phyloP scores from a whole-genome alignment of 2,797 vertebrate species.

The Mormyrus hasselquistii region DNA sequence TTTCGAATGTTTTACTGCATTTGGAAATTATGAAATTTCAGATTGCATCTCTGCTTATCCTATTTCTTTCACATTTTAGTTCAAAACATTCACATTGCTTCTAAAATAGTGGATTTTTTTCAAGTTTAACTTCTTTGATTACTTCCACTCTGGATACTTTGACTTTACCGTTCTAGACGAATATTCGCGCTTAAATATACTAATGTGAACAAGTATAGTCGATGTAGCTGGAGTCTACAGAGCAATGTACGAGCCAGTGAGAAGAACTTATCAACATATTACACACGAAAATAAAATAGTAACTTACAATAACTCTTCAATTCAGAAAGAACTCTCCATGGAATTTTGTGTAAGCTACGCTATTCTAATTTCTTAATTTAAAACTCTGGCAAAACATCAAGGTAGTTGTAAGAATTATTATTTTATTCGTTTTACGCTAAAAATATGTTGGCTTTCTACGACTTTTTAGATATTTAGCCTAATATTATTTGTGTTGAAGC shows the following conservation, averaged over 20 bases:
- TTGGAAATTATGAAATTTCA: neutral
- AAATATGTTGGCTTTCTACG: neutral
- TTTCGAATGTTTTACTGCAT: neutral
- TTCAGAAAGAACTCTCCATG: neutral
- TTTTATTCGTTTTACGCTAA: neutral
- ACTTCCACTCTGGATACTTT: neutral
- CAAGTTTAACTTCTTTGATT: neutral
- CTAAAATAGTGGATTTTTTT: neutral
- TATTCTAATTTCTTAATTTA: neutral
- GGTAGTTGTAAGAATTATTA: neutral
- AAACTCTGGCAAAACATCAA: neutral
- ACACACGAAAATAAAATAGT: neutral
- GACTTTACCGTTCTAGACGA: neutral
- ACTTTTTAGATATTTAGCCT: neutral
- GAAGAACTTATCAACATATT: neutral
- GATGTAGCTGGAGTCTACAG: neutral
- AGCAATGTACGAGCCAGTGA: neutral
- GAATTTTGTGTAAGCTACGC: neutral
- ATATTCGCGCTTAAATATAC: neutral
- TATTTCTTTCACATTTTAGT: neutral
- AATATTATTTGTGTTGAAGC: neutral
- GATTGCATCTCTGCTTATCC: neutral
- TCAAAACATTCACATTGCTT: neutral
- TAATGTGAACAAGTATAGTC: neutral
- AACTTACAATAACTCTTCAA: neutral